Conservation (phyloP, 2,888 invertebrate species). For the Lasioglossum pauxillum region DNA sequence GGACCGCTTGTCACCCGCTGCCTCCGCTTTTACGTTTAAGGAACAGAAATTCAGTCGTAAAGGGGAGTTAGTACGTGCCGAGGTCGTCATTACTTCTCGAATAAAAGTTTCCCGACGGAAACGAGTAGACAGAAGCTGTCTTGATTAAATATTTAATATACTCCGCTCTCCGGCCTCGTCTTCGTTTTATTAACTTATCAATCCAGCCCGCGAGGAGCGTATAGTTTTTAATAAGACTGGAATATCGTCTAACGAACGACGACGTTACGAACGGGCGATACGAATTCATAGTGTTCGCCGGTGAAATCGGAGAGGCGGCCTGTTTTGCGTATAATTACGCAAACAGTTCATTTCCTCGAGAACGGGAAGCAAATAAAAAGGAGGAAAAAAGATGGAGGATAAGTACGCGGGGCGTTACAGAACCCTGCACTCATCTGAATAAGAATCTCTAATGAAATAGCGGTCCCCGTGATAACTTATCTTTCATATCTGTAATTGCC, state of each 20-base stretch:
- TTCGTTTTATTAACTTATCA: slow-evolving; percentile 9
- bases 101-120: background rate
- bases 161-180: background rate
- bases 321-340: background rate
- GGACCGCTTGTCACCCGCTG: background rate
- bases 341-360: background rate
- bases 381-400: background rate
- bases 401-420: background rate
- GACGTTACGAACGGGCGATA: background rate
- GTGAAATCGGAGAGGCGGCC: background rate
- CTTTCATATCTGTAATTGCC: slow-evolving; percentile 35
- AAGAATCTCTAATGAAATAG: slow-evolving; percentile 20
- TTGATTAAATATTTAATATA: slow-evolving; percentile 16
- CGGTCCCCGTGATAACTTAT: slow-evolving; percentile 15
- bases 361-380: background rate
- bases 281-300: background rate
- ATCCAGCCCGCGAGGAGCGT: background rate
- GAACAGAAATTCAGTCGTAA: slow-evolving; percentile 1
- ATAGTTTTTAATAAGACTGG: background rate
- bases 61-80: background rate
- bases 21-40: background rate
- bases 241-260: background rate
- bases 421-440: background rate
- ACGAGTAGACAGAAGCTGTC: background rate
- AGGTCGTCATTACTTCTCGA: background rate